Evolutionary conservation across 1,140 invertebrate species (phyloP), one percentile per base, ranked within the genome.

Genomic region (Choristoneura fumiferana): DNA sequence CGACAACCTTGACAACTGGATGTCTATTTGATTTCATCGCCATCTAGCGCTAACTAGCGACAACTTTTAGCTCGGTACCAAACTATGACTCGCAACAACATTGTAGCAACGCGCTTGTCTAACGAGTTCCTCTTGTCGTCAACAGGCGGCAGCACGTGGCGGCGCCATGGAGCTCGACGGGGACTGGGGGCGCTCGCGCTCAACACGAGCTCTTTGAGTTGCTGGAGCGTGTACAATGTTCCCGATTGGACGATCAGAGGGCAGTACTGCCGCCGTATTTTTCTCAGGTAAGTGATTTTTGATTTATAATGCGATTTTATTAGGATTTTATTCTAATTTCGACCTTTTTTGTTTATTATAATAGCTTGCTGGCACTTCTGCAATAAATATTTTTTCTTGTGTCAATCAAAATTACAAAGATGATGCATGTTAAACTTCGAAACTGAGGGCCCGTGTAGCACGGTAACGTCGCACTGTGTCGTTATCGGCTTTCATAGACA

Each of bases 231-330:
- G 95, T 97, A 56, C 97, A 98, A 90, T 95, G 96, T 91, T 96
- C 95, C 57, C 92, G 97, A 40, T 90, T 98, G 73, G 97, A 98
- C 78, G 97, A 98, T 90, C 97, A 98, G 90, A 93, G 97, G 86
- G 98, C 97, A 84, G 95, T 96, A 59, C 91, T 98, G 67, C 96
- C 96, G 43, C 92, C 95, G 10, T 96, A 96, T 87, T 96, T 96
- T 84, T 93, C 93, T 78, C 95, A 96, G 94, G 95, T 96, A 91
- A 90, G 90, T 76, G 33, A 33, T 14, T 45, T 40, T 40, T 8
- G 33, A 34, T 34, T n/a, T n/a, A n/a, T n/a, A n/a, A n/a, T n/a
- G n/a, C n/a, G n/a, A n/a, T n/a, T n/a, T n/a, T n/a, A n/a, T n/a
- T n/a, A n/a, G n/a, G n/a, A n/a, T n/a, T n/a, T n/a, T n/a, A n/a